A percentile compares a stretch with the other conserved stretches of the same genome.
These are phyloP conservation scores for Drosophila mimica DNA, from an alignment of 2,888 invertebrate genomes.

Conservation along the genomic window DNA sequence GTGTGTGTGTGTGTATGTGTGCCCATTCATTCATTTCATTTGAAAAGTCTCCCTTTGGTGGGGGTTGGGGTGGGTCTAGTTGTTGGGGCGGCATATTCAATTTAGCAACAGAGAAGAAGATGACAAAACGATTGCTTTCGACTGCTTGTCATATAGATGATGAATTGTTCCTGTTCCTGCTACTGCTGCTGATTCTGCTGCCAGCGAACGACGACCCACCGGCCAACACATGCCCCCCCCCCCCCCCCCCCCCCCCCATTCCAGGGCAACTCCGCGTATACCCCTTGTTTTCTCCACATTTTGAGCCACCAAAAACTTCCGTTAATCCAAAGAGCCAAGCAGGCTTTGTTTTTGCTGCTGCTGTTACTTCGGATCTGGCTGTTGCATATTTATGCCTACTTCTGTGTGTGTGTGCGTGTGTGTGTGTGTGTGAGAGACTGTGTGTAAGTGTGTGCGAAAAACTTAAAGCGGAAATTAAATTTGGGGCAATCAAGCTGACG, in stretches of 20 bases:
- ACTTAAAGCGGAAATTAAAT: constrained; percentile 77
- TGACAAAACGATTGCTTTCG: constrained; percentile 85
- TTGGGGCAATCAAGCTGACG: constrained; percentile 68
- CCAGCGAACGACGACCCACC: not conserved
- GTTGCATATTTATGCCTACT: constrained; percentile 68
- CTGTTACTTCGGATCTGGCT: constrained; percentile 39
- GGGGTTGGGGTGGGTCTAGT: constrained; percentile 14
- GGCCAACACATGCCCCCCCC: not conserved
- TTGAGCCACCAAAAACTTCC: constrained; percentile 32
- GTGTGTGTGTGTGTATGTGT: constrained; percentile 27
- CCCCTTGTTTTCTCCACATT: not conserved
- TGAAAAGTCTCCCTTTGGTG: constrained; percentile 43
- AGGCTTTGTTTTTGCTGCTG: constrained; percentile 48
- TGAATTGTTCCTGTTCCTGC: constrained; percentile 79
- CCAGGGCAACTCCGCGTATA: not conserved
- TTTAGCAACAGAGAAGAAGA: constrained; percentile 84
- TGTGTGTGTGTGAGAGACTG: constrained; percentile 10
- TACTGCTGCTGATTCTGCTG: constrained; percentile 15
- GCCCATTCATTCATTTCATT: constrained; percentile 77
- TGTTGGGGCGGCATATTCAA: constrained; percentile 80
- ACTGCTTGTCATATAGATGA: constrained; percentile 82
- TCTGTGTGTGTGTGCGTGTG: constrained; percentile 1
- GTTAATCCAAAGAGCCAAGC: constrained; percentile 18
- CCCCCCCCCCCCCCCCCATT: rapidly evolving
- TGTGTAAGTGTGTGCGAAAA: constrained; percentile 35